Base-by-base conservation (phyloP, 2,113 vertebrate genomes). In the Podarcis muralis region DNA sequence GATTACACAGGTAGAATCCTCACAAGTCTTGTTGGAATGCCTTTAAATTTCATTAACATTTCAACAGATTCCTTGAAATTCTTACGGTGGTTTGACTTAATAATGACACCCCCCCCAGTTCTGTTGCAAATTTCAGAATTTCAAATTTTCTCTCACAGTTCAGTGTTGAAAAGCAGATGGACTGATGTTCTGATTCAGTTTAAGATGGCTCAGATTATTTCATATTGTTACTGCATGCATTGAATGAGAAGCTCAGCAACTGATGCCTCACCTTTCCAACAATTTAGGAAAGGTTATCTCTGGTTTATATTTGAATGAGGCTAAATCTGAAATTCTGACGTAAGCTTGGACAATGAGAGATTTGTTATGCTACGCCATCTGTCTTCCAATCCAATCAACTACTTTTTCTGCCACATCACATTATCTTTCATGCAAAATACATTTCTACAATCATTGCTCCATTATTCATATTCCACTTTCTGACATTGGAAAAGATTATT, bases 381-480 rank as follows among this genome's bases (percentile, higher is more conserved):
- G 87, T 88, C 81, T 77, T 62, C 37, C 72, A 88, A 68, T 83
- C 71, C n/a, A 40, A 83, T 88, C 81, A 83, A 83, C 59, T 23
- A 32, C 4, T 83, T 88, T 83, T 83, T 83, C 87, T 88, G 87
- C 87, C 87, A 88, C 40, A 88, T 83, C 81, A 68, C 71, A 88
- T 88, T 88, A 83, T 77, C 81, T 68, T 83, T 88, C 57, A 83
- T 83, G 87, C 72, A 83, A 77, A 88, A 88, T 83, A 76, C 81
- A 83, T 83, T 77, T 83, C 59, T 77, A 77, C 40, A 88, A 66
- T 83, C 80, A 88, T 77, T 16, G 59, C 43, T 83, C 30, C 81
- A 88, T 88, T 88, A 88, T 88, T 88, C 71, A 88, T 83, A 83
- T 83, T 40, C 27, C 59, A 88, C 59, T 88, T 88, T 88, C 48